Percentiles rank a stretch among this genome's conserved stretches.
Evolutionary conservation across 2,888 invertebrate species (phyloP).

Genomic region (Netelia virgata): DNA sequence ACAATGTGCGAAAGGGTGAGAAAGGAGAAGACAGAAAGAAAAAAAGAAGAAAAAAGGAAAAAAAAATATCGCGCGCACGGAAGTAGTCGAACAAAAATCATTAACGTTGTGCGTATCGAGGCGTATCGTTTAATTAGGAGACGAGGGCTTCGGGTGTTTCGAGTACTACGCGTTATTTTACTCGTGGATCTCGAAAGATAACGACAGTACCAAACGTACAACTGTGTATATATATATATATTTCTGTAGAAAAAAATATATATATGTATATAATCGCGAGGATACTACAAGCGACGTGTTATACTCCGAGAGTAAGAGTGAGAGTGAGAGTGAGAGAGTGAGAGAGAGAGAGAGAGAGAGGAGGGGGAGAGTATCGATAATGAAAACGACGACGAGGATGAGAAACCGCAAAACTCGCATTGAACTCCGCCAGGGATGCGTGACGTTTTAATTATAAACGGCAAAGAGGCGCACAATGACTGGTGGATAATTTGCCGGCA

Average conservation of each 20-base stretch:
- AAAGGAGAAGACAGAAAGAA: conserved; percentile 1
- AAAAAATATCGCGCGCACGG: conserved; percentile 3
- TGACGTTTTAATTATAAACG: conserved; percentile 70
- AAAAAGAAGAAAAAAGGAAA: not conserved
- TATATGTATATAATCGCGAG: not conserved
- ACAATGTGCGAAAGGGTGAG: conserved; percentile 25
- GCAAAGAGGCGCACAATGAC: conserved; percentile 66
- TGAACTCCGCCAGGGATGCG: conserved; percentile 66
- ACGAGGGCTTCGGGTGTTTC: conserved; percentile 45
- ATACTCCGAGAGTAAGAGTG: conserved; percentile 11
- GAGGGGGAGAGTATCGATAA: conserved; percentile 55
- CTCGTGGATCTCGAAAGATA: conserved; percentile 53
- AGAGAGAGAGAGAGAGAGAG: too few relatives aligned
- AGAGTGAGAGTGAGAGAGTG: too few relatives aligned
- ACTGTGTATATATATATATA: too few relatives aligned
- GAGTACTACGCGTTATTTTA: conserved; percentile 50
- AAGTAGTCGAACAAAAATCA: conserved; percentile 63
- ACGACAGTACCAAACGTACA: conserved; percentile 44
- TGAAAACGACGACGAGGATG: conserved; percentile 64
- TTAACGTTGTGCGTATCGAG: conserved; percentile 61
- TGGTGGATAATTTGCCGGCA: conserved; percentile 62
- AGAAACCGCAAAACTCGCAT: conserved; percentile 65
- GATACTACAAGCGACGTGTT: conserved; percentile 42
- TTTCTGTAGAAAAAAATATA: not conserved
- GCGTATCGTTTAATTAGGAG: conserved; percentile 67